A percentile compares a stretch with the other conserved stretches of the same genome.
phyloP scores from a whole-genome alignment of 2,888 invertebrate species.

The Agrotis ipsilon region DNA sequence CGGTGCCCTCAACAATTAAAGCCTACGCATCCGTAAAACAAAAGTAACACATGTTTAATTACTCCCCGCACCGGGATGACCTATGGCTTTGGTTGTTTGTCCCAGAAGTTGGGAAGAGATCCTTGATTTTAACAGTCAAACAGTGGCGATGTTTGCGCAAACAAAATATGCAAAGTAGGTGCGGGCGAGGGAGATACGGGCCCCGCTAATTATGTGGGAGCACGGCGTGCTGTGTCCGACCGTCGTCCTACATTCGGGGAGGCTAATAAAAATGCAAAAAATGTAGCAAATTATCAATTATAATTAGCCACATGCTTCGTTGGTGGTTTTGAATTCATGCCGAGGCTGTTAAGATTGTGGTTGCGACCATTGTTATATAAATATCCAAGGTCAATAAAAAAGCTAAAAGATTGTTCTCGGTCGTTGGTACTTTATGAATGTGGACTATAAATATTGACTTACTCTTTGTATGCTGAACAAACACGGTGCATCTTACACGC shows the following conservation, averaged over 20 bases:
- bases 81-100: conserved; percentile 77
- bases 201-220: conserved; percentile 87
- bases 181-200: conserved; percentile 87
- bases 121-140: conserved; percentile 89
- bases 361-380: conserved; percentile 41
- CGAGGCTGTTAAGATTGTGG: conserved; percentile 34
- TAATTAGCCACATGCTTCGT: conserved; percentile 80
- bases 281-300: conserved; percentile 87
- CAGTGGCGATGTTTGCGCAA: conserved; percentile 87
- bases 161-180: conserved; percentile 90
- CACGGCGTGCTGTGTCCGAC: conserved; percentile 83
- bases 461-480: conserved; percentile 53
- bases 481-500: conserved; percentile 57
- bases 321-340: conserved; percentile 57
- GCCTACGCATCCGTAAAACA: conserved; percentile 62
- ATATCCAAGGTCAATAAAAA: conserved; percentile 57
- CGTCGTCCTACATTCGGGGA: conserved; percentile 83
- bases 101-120: conserved; percentile 79
- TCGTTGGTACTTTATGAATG: conserved; percentile 60
- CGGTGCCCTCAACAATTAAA: conserved; percentile 53
- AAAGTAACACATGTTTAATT: conserved; percentile 75
- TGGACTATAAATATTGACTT: conserved; percentile 66
- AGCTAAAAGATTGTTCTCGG: conserved; percentile 47
- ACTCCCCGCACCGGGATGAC: conserved; percentile 70
- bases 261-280: conserved; percentile 88